Percentiles rank a stretch among this genome's conserved stretches.
Conservation (phyloP, 2,797 vertebrate genomes). For the Acipenser transmontanus region DNA sequence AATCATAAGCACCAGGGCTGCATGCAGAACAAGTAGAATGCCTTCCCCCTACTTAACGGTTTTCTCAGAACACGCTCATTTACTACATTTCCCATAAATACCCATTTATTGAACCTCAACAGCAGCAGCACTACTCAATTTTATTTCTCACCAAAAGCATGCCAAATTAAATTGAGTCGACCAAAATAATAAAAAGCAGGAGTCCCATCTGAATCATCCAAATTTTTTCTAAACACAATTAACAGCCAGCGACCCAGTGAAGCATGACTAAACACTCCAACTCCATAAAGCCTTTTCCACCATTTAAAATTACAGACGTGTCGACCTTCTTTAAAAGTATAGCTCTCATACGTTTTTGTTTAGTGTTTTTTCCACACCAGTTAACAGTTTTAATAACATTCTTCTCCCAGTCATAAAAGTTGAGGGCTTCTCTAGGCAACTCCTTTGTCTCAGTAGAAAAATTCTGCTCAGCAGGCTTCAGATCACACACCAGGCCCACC, state of each 20-base stretch:
- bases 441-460: slow-evolving; percentile 21
- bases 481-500: slow-evolving; percentile 10
- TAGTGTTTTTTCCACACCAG: slow-evolving; percentile 13
- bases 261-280: slow-evolving; percentile 33
- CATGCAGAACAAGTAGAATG: no score
- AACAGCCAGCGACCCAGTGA: slow-evolving; percentile 25
- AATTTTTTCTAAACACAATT: slow-evolving; percentile 28
- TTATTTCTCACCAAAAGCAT: slow-evolving; percentile 1
- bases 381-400: slow-evolving; percentile 22
- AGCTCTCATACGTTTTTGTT: neutral
- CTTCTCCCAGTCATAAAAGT: slow-evolving; percentile 20
- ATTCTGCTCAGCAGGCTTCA: slow-evolving; percentile 17
- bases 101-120: no score
- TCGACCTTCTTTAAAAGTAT: slow-evolving; percentile 8
- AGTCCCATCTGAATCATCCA: slow-evolving; percentile 15
- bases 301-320: slow-evolving; percentile 19
- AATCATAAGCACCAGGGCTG: no score
- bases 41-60: no score
- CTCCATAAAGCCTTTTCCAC: slow-evolving; percentile 23
- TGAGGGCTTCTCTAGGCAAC: slow-evolving; percentile 21
- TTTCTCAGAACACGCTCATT: no score
- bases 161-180: slow-evolving; percentile 9
- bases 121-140: no score
- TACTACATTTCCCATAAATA: no score
- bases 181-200: neutral